A percentile compares a stretch with the other conserved stretches of the same genome.
phyloP scores from a whole-genome alignment of 2,113 vertebrate genomes.

The Pantherophis guttatus region DNA sequence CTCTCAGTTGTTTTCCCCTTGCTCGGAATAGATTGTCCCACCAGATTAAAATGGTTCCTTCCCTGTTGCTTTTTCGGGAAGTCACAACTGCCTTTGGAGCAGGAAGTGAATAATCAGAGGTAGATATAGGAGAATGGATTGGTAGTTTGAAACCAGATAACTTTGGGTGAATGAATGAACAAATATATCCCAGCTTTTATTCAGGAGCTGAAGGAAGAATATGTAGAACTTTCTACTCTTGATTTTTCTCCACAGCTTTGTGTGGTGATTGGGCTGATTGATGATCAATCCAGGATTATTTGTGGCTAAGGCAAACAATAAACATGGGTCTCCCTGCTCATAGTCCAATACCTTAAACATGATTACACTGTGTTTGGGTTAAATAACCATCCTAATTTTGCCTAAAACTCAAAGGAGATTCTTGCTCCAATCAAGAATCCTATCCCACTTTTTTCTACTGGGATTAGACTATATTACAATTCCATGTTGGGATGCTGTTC shows the following conservation, averaged over 20 bases:
- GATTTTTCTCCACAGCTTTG: not conserved
- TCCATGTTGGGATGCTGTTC: not conserved
- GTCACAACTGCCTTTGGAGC: not conserved
- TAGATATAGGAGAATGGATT: not conserved
- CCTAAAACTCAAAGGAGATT: not conserved
- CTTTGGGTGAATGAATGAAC: not conserved
- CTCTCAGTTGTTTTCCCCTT: not conserved
- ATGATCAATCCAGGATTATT: not conserved
- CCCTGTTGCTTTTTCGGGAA: not conserved
- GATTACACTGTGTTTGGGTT: not conserved
- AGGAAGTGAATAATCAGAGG: not conserved
- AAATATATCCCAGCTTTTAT: not conserved
- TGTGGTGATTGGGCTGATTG: not conserved
- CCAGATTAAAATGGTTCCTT: not conserved
- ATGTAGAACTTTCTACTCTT: not conserved
- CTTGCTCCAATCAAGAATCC: not conserved
- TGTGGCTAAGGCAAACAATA: not conserved
- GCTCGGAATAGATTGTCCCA: not conserved
- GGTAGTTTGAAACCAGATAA: not conserved
- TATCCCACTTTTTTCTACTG: not conserved
- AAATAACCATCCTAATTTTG: not conserved
- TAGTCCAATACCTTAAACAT: not conserved
- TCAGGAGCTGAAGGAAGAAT: not conserved
- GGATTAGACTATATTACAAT: not conserved
- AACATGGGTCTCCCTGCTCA: not conserved